These are phyloP conservation scores for Ciona savignyi DNA, from an alignment of 23 tunicate genomes.

Conservation along the genomic window DNA sequence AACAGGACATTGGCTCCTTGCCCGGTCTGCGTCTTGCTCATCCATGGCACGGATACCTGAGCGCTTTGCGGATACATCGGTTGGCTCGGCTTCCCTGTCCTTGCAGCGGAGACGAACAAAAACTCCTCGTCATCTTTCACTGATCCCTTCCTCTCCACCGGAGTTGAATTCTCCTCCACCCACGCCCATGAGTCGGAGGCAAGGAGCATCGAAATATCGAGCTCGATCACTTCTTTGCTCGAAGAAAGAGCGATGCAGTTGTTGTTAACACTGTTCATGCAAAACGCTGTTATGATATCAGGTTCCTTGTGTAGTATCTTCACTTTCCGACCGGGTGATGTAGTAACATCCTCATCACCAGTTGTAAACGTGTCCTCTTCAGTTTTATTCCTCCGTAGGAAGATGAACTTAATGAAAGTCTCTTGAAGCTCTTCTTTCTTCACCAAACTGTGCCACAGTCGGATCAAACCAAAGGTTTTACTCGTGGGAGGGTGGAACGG, in stretches of 20 bases:
- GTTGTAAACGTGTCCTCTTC: background rate
- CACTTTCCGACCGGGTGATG: conserved; percentile 5
- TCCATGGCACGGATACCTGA: conserved; percentile 22
- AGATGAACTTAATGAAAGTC: conserved; percentile 70
- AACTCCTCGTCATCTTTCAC: conserved; percentile 60
- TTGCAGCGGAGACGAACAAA: conserved; percentile 28
- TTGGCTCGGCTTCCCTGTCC: conserved; percentile 10
- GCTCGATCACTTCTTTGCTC: conserved; percentile 62
- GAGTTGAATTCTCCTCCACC: conserved; percentile 50
- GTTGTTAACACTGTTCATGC: conserved; percentile 79
- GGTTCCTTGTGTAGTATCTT: conserved; percentile 71
- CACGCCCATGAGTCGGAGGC: conserved; percentile 75
- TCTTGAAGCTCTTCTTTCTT: conserved; percentile 60
- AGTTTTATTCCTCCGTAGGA: conserved; percentile 14
- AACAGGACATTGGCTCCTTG: conserved; percentile 83
- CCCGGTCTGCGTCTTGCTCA: conserved; percentile 46
- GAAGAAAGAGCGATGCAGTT: conserved; percentile 78
- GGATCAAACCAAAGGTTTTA: conserved; percentile 14
- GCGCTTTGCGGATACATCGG: conserved; percentile 13
- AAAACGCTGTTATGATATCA: conserved; percentile 65
- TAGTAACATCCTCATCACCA: background rate
- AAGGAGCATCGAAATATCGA: conserved; percentile 48
- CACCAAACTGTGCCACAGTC: conserved; percentile 76
- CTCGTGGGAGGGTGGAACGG: conserved; percentile 30
- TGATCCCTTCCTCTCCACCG: conserved; percentile 7